phyloP scores from a whole-genome alignment of 2,888 invertebrate species.

The Antheraea assamensis region DNA sequence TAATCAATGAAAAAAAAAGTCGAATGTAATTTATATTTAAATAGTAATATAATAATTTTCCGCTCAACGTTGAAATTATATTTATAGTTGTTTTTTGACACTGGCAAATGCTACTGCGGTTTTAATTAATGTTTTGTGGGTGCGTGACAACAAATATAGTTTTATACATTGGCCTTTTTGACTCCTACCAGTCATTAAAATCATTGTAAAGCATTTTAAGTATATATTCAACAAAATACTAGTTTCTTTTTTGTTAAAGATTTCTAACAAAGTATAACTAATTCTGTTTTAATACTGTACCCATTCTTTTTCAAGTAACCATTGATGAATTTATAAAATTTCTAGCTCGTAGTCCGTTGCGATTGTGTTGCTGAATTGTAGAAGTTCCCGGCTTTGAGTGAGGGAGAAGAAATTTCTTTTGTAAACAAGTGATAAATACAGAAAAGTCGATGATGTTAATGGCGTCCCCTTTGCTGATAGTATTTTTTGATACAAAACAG shows the following conservation, averaged over 20 bases:
- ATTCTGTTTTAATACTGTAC: too few relatives aligned
- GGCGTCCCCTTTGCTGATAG: background rate
- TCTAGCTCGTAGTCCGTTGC: too few relatives aligned
- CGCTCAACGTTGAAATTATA: background rate
- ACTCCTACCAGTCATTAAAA: background rate
- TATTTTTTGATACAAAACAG: background rate
- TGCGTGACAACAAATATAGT: background rate
- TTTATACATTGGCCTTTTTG: background rate
- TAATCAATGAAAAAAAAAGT: background rate
- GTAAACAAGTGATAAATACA: background rate
- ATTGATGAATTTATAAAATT: too few relatives aligned
- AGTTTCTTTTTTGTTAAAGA: too few relatives aligned
- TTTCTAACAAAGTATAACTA: too few relatives aligned
- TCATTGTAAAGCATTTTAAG: background rate
- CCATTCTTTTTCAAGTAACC: too few relatives aligned
- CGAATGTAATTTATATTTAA: background rate
- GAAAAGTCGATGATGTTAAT: background rate
- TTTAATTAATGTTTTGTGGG: background rate
- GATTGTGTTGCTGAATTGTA: too few relatives aligned
- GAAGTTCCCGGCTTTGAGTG: background rate
- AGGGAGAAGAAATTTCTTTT: background rate
- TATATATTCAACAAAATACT: background rate
- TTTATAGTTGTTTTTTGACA: background rate
- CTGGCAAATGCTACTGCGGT: background rate
- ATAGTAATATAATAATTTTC: background rate